Evolutionary conservation across 2,888 invertebrate species (phyloP).

Genomic region (Plusia festucae): DNA sequence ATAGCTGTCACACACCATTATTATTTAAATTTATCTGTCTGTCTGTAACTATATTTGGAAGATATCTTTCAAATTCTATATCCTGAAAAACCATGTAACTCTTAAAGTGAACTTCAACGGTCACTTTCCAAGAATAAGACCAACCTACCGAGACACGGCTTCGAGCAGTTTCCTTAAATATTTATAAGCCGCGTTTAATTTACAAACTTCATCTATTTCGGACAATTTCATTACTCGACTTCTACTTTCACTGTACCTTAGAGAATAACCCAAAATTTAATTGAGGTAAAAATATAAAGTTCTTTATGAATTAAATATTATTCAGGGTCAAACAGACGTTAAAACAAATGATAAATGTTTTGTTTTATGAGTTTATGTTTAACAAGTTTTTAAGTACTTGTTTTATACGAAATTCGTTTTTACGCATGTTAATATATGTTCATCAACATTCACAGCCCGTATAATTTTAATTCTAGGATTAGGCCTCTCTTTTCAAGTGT

Average conservation of each 20-base stretch:
- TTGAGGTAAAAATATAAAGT: neutral
- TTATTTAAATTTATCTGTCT: too few species aligned
- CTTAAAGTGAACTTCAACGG: neutral
- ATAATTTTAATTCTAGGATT: too few species aligned
- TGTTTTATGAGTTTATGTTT: neutral
- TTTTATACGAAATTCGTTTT: neutral
- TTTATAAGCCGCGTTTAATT: constrained; percentile 1
- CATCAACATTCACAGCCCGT: neutral
- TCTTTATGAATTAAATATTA: constrained; percentile 2
- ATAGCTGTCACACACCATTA: too few species aligned
- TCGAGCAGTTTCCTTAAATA: neutral
- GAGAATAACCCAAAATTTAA: constrained; percentile 22
- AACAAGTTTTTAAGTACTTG: neutral
- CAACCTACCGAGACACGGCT: neutral
- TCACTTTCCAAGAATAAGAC: neutral
- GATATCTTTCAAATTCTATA: too few species aligned
- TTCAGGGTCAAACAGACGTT: constrained; percentile 13
- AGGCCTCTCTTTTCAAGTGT: too few species aligned
- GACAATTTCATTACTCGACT: constrained; percentile 6
- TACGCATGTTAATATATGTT: neutral
- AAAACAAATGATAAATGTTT: constrained; percentile 5
- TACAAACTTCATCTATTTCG: neutral
- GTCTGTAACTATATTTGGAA: too few species aligned
- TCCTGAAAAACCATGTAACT: too few species aligned
- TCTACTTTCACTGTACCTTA: constrained; percentile 18